Conservation (phyloP, 2,113 vertebrate species). For the Cebus imitator region DNA sequence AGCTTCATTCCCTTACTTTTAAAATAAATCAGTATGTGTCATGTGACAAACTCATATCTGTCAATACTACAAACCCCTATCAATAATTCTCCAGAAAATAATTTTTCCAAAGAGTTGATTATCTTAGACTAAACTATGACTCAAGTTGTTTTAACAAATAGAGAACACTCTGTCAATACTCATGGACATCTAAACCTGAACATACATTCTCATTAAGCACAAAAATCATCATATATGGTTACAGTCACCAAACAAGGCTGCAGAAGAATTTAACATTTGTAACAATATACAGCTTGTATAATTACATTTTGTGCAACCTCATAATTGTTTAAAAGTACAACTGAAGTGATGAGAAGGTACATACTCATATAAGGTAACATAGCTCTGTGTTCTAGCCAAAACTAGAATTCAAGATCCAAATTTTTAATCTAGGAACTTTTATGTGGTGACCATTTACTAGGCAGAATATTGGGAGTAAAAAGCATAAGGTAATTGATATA, state of each 20-base stretch:
- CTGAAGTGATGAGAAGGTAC: neutral
- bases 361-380: neutral
- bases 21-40: neutral
- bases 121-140: constrained; percentile 33
- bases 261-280: neutral
- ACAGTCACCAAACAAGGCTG: neutral
- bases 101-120: neutral
- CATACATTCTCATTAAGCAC: constrained; percentile 69
- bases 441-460: neutral
- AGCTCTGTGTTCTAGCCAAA: neutral
- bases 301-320: neutral
- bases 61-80: neutral
- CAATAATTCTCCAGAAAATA: constrained; percentile 10
- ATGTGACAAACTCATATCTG: neutral
- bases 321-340: neutral
- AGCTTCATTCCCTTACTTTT: neutral
- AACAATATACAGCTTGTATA: neutral
- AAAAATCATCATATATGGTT: neutral
- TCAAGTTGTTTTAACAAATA: constrained; percentile 11
- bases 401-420: neutral
- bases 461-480: neutral
- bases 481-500: neutral
- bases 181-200: constrained; percentile 51
- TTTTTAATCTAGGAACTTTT: neutral
- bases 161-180: neutral